Percentiles rank a stretch among this genome's conserved stretches.
These are phyloP conservation scores for Bungarus multicinctus DNA, from an alignment of 2,113 vertebrate genomes.

Conservation along the genomic window DNA sequence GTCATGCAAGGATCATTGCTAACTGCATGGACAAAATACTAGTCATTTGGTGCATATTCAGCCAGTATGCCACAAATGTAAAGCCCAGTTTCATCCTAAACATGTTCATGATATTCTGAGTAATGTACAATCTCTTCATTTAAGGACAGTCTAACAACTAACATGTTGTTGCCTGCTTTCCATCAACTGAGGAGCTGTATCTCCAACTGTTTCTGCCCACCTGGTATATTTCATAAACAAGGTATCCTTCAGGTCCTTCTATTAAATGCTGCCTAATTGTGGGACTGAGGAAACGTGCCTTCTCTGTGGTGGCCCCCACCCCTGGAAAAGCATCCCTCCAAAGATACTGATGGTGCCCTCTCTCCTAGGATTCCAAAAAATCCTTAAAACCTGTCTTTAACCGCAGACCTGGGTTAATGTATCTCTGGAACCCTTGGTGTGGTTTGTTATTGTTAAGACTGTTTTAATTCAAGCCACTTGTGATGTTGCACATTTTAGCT, in stretches of 20 bases:
- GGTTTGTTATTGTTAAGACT: not conserved
- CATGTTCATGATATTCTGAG: not conserved
- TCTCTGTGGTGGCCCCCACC: not conserved
- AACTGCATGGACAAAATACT: not conserved
- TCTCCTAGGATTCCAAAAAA: not conserved
- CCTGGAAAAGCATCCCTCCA: not conserved
- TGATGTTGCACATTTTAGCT: not conserved
- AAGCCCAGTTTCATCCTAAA: not conserved
- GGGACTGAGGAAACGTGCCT: not conserved
- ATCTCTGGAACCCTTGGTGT: not conserved
- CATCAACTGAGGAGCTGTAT: not conserved
- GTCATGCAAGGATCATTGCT: not conserved
- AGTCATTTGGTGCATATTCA: not conserved
- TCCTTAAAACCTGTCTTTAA: not conserved
- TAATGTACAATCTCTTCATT: not conserved
- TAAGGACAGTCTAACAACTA: not conserved
- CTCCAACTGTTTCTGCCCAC: not conserved
- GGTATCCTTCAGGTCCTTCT: not conserved
- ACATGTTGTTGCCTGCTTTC: not conserved
- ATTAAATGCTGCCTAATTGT: not conserved
- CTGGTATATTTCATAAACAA: not conserved
- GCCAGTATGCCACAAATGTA: not conserved
- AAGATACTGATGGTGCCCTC: not conserved
- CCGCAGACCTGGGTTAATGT: not conserved
- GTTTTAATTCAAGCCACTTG: not conserved